Conservation (phyloP, 2,888 invertebrate species). For the Hemaris fuciformis region DNA sequence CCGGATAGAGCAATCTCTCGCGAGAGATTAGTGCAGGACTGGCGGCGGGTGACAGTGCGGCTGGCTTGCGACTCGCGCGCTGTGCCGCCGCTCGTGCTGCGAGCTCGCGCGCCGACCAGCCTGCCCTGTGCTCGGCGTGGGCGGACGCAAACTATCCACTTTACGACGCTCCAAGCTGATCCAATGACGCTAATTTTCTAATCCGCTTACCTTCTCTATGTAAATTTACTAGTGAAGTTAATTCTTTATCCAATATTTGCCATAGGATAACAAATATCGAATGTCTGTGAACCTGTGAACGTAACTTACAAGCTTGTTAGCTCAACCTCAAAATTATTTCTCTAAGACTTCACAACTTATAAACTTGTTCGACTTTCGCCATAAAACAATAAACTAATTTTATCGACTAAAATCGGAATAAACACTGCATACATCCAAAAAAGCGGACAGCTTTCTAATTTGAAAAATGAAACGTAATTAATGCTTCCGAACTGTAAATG, state of each 20-base stretch:
- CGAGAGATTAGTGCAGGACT: constrained; percentile 64
- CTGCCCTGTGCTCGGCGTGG: constrained; percentile 19
- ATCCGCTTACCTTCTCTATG: constrained; percentile 49
- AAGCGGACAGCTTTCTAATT: not conserved
- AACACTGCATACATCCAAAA: not conserved
- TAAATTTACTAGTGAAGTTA: constrained; percentile 37
- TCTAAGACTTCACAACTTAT: not conserved
- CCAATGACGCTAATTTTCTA: constrained; percentile 54
- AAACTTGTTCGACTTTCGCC: not conserved
- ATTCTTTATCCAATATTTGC: constrained; percentile 13
- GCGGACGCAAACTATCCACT: constrained; percentile 46
- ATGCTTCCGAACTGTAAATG: not conserved
- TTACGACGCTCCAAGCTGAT: constrained; percentile 36
- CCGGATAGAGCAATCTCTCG: constrained; percentile 77
- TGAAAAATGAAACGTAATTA: not conserved
- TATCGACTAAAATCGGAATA: not conserved
- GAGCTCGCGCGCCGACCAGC: not conserved
- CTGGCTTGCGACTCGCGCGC: constrained; percentile 22
- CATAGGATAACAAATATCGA: not conserved
- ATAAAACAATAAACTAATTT: not conserved
- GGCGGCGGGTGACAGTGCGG: constrained; percentile 60
- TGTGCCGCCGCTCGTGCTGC: constrained; percentile 17
- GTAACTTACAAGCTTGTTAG: not conserved
- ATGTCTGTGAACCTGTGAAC: not conserved
- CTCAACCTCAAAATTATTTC: not conserved